Evolutionary conservation across 2,113 vertebrate species (phyloP).

Genomic region (Lates calcarifer): DNA sequence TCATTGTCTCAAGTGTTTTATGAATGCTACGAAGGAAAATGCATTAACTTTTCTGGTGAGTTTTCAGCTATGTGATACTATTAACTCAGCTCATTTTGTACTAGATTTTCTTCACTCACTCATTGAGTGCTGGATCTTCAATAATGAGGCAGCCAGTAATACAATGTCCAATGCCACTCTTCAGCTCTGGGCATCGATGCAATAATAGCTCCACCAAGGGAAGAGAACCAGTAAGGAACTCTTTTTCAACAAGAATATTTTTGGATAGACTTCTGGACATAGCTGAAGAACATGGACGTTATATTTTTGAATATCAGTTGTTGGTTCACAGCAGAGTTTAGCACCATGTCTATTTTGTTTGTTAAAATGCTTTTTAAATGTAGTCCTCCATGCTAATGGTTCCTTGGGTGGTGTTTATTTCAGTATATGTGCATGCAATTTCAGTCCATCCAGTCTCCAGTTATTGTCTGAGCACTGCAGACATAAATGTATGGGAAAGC

Average conservation of each 20-base stretch:
- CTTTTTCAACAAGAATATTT: constrained; percentile 33
- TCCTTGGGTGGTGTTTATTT: constrained; percentile 18
- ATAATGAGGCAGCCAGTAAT: constrained; percentile 22
- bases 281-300: constrained; percentile 6
- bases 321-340: constrained; percentile 34
- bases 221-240: constrained; percentile 22
- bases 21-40: constrained; percentile 12
- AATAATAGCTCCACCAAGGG: constrained; percentile 21
- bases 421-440: background rate
- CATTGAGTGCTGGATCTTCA: constrained; percentile 2
- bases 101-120: constrained; percentile 21
- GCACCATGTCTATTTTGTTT: constrained; percentile 1
- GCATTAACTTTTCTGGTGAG: background rate
- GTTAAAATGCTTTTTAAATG: constrained; percentile 20
- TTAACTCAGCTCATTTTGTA: constrained; percentile 26
- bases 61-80: background rate
- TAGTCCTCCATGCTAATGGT: background rate
- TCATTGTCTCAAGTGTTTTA: constrained; percentile 27
- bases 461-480: background rate
- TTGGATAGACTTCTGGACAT: constrained; percentile 26
- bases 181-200: constrained; percentile 35
- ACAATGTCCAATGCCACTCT: constrained; percentile 35
- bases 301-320: constrained; percentile 17
- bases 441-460: background rate
- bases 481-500: background rate